Conservation (phyloP, 2,113 vertebrate species). For the Lanius collurio region DNA sequence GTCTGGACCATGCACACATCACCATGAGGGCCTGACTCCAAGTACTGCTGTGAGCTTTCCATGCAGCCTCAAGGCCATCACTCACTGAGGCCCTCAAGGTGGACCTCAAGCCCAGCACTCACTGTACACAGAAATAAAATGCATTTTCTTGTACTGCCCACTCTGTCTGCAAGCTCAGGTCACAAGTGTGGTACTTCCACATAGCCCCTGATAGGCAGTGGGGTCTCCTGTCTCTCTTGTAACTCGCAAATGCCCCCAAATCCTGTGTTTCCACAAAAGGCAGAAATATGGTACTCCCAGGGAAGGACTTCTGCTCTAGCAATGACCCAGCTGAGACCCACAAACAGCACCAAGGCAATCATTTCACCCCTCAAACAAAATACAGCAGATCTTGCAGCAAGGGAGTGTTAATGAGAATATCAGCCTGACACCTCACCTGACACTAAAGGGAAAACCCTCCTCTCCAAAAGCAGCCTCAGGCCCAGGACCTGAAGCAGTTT, state of each 20-base stretch:
- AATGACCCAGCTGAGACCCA: background rate
- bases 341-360: background rate
- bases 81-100: background rate
- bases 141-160: background rate
- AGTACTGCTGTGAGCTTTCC: background rate
- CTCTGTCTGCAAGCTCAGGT: background rate
- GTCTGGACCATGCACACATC: background rate
- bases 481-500: background rate
- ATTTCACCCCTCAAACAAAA: background rate
- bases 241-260: background rate
- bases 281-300: fast-evolving
- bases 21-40: background rate
- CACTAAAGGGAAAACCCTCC: background rate
- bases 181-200: fast-evolving
- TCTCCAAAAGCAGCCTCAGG: background rate
- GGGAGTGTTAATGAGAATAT: background rate
- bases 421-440: fast-evolving
- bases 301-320: background rate
- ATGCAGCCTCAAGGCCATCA: background rate
- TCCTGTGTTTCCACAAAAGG: background rate
- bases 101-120: background rate
- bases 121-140: background rate
- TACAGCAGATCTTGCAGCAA: background rate
- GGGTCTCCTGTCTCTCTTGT: background rate
- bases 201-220: fast-evolving